Evolutionary conservation across 2,888 invertebrate species (phyloP).

Genomic region (Branchipolynoe longqiensis): DNA sequence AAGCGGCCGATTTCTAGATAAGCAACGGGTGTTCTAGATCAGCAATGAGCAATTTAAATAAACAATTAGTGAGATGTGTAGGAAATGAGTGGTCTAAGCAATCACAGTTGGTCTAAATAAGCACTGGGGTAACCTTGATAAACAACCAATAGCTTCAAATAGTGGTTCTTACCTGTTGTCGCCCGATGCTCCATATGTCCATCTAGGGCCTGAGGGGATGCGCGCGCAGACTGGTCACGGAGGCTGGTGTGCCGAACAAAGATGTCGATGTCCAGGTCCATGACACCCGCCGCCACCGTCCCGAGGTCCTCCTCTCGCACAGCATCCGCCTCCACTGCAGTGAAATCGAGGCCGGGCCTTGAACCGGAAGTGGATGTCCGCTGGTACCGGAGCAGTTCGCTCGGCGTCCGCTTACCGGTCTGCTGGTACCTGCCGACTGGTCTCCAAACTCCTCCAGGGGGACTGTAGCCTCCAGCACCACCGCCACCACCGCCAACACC

Average conservation of each 20-base stretch:
- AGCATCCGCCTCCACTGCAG: constrained; percentile 38
- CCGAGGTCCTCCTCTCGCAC: not conserved
- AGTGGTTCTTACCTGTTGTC: too few relatives aligned
- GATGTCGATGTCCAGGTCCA: constrained; percentile 1
- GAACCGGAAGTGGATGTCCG: constrained; percentile 30
- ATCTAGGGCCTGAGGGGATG: not conserved
- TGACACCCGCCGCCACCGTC: not conserved
- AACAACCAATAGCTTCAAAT: too few relatives aligned
- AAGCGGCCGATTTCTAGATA: too few relatives aligned
- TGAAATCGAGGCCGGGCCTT: constrained; percentile 18
- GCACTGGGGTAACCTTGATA: too few relatives aligned
- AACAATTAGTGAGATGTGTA: too few relatives aligned
- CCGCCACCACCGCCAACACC: too few relatives aligned
- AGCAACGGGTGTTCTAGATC: too few relatives aligned
- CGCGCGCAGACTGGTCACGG: not conserved
- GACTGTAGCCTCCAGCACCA: too few relatives aligned
- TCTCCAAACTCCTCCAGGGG: constrained; percentile 15
- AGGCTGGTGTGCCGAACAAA: not conserved
- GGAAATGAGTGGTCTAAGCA: too few relatives aligned
- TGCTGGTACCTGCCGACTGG: not conserved
- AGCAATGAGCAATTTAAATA: too few relatives aligned
- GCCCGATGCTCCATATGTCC: too few relatives aligned
- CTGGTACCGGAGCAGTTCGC: constrained; percentile 16
- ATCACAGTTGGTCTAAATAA: too few relatives aligned
- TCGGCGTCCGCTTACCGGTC: constrained; percentile 1